Base-by-base conservation (phyloP, 2,797 vertebrate species). In the Pempheris klunzingeri region DNA sequence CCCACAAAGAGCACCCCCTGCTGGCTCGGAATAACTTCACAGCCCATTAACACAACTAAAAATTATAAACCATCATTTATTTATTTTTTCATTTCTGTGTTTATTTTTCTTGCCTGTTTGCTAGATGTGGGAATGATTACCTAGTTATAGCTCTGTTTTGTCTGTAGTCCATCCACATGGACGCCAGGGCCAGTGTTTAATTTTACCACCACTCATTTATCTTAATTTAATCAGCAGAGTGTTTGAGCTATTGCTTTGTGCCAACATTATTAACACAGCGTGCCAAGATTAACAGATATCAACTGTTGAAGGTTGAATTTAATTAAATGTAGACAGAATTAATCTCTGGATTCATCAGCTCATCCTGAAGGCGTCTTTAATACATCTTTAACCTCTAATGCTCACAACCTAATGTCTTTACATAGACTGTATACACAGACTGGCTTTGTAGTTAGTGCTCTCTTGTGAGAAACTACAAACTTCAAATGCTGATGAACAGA, bases 21-120 rank as follows among this genome's bases (percentile, higher is more conserved):
- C 24, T 69, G 88, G 0, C 49, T 18, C 1, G 92, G 92, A 70
- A 86, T 30, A 1, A n/a, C 3, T 20, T 20, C 6, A 77, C 50
- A 32, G 2, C 0, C 11, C 53, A n/a, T 32, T 32, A 32, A 32
- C 43, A 39, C 5, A 1, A 49, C 15, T n/a, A 13, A 64, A 50
- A 44, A 32, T n/a, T 22, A 18, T 43, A 18, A 18, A 57, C n/a
- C 2, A 24, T 28, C 15, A 1, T 26, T 8, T 17, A 2, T n/a
- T n/a, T n/a, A 24, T 59, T 17, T 49, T 20, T 17, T 32, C 3
- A 24, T 28, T 52, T 26, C 14, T 18, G 12, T 53, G 1, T 36
- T 1, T n/a, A 13, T 18, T 38, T 15, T 18, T 1, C 2, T 13
- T 39, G 10, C 17, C 14, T 12, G n/a, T 46, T 14, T 54, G 38